A percentile compares a stretch with the other conserved stretches of the same genome.
These are phyloP conservation scores for Tricholaema leucomelas DNA, from an alignment of 2,113 vertebrate species.

Conservation along the genomic window DNA sequence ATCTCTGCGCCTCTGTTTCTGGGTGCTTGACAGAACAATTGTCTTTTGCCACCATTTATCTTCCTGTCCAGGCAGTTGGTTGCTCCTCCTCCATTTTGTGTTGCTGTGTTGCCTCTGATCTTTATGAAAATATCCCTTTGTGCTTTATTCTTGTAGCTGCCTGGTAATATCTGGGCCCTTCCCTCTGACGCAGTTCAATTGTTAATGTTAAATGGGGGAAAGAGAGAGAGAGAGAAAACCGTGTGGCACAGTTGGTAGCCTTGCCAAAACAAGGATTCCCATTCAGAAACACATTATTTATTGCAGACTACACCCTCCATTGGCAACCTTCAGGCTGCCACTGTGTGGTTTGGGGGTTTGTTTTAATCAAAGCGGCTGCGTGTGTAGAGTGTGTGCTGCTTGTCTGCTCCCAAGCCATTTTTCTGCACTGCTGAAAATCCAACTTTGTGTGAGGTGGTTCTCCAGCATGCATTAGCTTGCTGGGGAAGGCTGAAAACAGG, in stretches of 20 bases:
- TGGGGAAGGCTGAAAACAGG: neutral
- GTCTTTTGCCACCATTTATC: neutral
- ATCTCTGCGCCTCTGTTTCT: neutral
- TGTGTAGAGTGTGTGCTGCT: neutral
- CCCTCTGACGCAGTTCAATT: neutral
- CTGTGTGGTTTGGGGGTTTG: neutral
- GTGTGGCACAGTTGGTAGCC: neutral
- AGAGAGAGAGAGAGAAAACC: neutral
- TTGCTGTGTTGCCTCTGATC: neutral
- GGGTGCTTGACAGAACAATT: neutral
- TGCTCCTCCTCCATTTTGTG: neutral
- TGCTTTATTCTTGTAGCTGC: neutral
- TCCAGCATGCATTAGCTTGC: rapidly evolving
- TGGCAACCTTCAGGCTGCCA: neutral
- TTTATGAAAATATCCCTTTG: neutral
- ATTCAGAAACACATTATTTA: neutral
- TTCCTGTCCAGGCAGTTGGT: neutral
- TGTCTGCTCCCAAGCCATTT: neutral
- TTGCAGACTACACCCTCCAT: neutral
- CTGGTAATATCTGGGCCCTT: neutral
- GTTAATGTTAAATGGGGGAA: neutral
- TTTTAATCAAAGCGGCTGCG: neutral
- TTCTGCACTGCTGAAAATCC: neutral
- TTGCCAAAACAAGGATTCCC: neutral
- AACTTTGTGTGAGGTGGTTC: neutral